Evolutionary conservation across 2,888 invertebrate genomes (phyloP), one percentile per base, ranked within the genome.

Genomic region (Pinctada fucata): DNA sequence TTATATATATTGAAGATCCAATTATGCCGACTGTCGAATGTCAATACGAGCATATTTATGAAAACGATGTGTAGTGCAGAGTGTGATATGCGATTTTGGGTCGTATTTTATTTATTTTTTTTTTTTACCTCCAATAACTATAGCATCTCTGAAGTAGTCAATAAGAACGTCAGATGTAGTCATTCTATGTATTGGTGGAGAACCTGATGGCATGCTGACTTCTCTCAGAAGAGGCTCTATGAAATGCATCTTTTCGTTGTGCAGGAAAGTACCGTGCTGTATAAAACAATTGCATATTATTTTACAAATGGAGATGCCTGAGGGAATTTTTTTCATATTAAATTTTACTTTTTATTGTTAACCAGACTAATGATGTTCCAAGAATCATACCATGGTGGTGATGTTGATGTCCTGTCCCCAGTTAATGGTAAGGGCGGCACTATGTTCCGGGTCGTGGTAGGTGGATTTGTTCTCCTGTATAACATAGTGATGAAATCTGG

Each of bases 191-290:
- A 72, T 47, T 16, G 63, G 3, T 10, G 47, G 51, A 48, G 13
- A 16, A 58, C 51, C 6, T 31, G 45, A 31, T 16, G 47, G 31
- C 3, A 3, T 6, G 3, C 49, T 66, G n/a, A 65, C 45, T 47
- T 47, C 47, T 13, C 5, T 51, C n/a, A 16, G 5, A 6, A 31
- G n/a, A 3, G 76, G 66, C 50, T 71, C 47, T 8, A 76, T 71
- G 10, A 71, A 51, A 71, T 71, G 71, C 6, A 65, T 13, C 31
- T 64, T 16, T 13, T 63, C 71, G n/a, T 76, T 63, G 52, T 51
- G 45, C 3, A 76, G 47, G 10, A 76, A 76, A 16, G 63, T 71
- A n/a, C 76, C 76, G n/a, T 76, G 65, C 76, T 76, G 63, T 6
- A 71, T 52, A 31, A 31, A 31, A 8, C n/a, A 31, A 49, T 72